These are phyloP conservation scores for Pheosia tremula DNA, from an alignment of 2,888 invertebrate genomes.

Conservation along the genomic window DNA sequence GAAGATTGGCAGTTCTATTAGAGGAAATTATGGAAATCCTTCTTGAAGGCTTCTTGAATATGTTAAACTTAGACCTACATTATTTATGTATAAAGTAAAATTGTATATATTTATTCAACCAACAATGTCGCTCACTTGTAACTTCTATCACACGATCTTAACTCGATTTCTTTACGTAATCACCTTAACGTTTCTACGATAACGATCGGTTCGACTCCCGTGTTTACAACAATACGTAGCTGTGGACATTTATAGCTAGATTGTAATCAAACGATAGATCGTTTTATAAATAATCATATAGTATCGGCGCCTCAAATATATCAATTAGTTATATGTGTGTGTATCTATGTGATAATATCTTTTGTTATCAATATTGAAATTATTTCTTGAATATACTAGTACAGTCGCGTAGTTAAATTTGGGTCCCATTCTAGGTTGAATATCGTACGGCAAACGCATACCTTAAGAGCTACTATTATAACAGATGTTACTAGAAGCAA, in stretches of 20 bases:
- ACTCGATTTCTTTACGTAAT: background rate
- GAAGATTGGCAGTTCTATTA: no score
- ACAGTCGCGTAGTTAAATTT: no score
- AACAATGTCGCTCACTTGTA: no score
- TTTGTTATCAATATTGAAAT: background rate
- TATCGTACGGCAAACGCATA: no score
- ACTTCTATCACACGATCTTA: background rate
- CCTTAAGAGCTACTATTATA: no score
- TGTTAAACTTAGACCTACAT: no score
- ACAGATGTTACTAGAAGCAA: no score
- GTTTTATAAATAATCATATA: background rate
- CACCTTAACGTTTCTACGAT: slow-evolving; percentile 2
- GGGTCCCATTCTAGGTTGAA: no score
- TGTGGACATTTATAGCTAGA: background rate
- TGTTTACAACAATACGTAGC: background rate
- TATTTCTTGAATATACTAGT: background rate
- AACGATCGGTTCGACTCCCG: slow-evolving; percentile 5
- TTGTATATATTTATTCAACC: no score
- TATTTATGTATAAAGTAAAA: no score
- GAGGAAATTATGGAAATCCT: no score
- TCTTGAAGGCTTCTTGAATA: no score
- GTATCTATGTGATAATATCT: background rate
- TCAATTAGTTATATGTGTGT: background rate
- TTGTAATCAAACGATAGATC: background rate
- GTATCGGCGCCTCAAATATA: background rate